Evolutionary conservation across 2,888 invertebrate species (phyloP).

Genomic region (Neelides folsomi): DNA sequence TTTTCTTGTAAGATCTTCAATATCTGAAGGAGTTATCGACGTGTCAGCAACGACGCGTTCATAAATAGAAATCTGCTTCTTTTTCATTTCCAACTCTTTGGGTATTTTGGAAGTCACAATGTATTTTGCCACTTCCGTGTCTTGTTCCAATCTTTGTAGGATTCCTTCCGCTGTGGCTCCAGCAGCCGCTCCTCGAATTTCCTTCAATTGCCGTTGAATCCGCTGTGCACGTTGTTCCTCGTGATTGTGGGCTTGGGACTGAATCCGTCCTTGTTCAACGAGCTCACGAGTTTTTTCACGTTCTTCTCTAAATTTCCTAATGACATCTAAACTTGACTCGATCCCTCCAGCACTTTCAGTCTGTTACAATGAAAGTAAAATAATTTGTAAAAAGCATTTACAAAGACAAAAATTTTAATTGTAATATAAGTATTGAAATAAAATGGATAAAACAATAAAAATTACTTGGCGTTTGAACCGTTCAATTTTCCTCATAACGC

Average conservation of each 20-base stretch:
- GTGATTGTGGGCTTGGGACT: slow-evolving; percentile 42
- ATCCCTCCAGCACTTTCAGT: slow-evolving; percentile 53
- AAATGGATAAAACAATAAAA: background rate
- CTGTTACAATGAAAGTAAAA: slow-evolving; percentile 35
- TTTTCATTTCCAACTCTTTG: slow-evolving; percentile 51
- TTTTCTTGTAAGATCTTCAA: slow-evolving; percentile 50
- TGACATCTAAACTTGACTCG: slow-evolving; percentile 49
- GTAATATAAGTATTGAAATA: background rate
- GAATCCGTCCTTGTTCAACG: slow-evolving; percentile 46
- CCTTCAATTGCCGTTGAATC: slow-evolving; percentile 54
- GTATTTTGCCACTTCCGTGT: slow-evolving; percentile 59
- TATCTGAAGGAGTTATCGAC: slow-evolving; percentile 51
- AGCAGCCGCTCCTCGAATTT: slow-evolving; percentile 44
- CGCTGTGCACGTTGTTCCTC: slow-evolving; percentile 46
- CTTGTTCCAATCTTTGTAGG: slow-evolving; percentile 59
- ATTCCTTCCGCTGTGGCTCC: slow-evolving; percentile 52
- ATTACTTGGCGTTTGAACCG: slow-evolving; percentile 44
- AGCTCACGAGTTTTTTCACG: slow-evolving; percentile 48
- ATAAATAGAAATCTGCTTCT: slow-evolving; percentile 55
- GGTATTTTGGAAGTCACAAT: slow-evolving; percentile 66
- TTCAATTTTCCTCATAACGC: slow-evolving; percentile 51
- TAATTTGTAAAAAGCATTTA: background rate
- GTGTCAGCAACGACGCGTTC: slow-evolving; percentile 54
- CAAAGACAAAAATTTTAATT: background rate
- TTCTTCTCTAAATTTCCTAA: slow-evolving; percentile 45